Conservation (phyloP, 2,113 vertebrate genomes). For the Spermophilus dauricus region DNA sequence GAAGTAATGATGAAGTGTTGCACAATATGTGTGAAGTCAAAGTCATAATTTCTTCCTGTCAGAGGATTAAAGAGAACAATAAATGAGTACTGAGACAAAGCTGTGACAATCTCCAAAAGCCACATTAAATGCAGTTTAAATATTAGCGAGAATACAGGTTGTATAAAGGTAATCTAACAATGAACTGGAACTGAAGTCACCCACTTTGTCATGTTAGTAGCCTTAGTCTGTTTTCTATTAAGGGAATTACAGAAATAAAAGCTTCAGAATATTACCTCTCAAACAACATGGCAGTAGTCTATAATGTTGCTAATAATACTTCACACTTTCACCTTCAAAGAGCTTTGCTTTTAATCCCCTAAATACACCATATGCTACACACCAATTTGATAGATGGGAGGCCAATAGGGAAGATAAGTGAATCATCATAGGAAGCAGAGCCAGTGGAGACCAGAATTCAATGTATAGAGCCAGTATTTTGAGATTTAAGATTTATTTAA, state of each 20-base stretch:
- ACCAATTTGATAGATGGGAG: constrained; percentile 5
- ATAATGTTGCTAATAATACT: background rate
- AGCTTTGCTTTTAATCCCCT: background rate
- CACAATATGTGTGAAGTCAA: constrained; percentile 62
- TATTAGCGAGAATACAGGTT: constrained; percentile 44
- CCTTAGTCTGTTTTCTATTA: background rate
- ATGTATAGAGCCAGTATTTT: background rate
- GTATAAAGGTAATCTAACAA: constrained; percentile 53
- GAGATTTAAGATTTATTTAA: background rate
- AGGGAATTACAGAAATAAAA: background rate
- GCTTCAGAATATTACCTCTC: background rate
- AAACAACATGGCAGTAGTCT: background rate
- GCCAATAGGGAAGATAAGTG: background rate
- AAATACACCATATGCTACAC: background rate
- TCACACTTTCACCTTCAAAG: constrained; percentile 43
- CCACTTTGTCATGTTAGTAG: background rate
- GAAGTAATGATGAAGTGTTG: constrained; percentile 74
- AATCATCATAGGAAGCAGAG: background rate
- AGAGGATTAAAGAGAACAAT: constrained; percentile 79
- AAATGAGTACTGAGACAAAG: constrained; percentile 68
- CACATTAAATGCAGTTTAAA: constrained; percentile 77
- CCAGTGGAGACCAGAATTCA: background rate
- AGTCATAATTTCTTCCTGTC: constrained; percentile 81
- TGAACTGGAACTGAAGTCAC: constrained; percentile 43
- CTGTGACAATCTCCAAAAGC: constrained; percentile 56